Percentiles rank a stretch among this genome's conserved stretches.
These are phyloP conservation scores for Papilio demoleus DNA, from an alignment of 2,888 invertebrate species.

Conservation along the genomic window DNA sequence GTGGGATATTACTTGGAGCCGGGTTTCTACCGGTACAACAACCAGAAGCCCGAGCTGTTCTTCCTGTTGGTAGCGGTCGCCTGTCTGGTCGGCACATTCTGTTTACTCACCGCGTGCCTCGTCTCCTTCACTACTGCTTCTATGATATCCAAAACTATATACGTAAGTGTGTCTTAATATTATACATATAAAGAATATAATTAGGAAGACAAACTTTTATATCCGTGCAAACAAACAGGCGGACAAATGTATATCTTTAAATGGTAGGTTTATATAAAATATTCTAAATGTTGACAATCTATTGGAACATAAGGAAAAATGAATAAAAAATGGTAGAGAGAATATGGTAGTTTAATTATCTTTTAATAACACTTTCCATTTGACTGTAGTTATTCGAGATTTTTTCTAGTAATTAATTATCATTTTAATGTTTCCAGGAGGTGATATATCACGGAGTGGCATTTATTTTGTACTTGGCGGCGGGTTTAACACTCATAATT, in stretches of 20 bases:
- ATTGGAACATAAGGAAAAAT: no score
- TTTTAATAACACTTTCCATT: neutral
- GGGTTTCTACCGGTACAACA: slow-evolving; percentile 60
- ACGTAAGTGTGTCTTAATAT: slow-evolving; percentile 82
- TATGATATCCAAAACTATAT: slow-evolving; percentile 91
- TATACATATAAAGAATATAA: no score
- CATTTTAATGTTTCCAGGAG: slow-evolving; percentile 84
- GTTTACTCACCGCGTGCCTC: slow-evolving; percentile 89
- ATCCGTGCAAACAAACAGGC: no score
- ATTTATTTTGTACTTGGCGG: slow-evolving; percentile 88
- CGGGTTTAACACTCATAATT: slow-evolving; percentile 87
- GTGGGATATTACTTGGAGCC: slow-evolving; percentile 83
- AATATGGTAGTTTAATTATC: neutral
- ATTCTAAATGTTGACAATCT: no score
- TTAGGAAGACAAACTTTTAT: no score
- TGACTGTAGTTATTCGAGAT: neutral
- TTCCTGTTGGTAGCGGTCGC: slow-evolving; percentile 89
- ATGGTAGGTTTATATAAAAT: no score
- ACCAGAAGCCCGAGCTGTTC: slow-evolving; percentile 85
- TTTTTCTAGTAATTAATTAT: neutral
- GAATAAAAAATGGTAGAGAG: no score
- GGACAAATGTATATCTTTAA: no score
- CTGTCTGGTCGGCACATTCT: slow-evolving; percentile 91
- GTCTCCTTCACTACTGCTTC: slow-evolving; percentile 91
- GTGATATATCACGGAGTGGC: slow-evolving; percentile 91